Conservation (phyloP, 2,888 invertebrate genomes). For the Tetrapedia diversipes region DNA sequence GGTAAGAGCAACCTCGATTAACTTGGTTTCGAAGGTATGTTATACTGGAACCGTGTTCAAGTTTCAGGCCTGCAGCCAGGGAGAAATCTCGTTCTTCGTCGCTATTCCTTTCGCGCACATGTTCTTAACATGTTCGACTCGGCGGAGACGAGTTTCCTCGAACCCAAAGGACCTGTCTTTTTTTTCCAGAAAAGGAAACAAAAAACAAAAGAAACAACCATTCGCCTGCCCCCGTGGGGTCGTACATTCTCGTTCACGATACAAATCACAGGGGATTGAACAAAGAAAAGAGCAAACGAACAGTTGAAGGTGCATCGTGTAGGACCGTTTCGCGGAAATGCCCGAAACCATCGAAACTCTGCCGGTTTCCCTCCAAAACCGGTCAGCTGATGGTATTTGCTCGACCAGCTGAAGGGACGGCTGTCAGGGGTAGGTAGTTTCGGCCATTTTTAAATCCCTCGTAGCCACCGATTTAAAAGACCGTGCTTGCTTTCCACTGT, state of each 20-base stretch:
- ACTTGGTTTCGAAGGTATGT: too few species aligned
- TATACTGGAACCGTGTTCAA: too few species aligned
- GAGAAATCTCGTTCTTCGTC: background rate
- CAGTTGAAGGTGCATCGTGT: background rate
- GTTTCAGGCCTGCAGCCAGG: too few species aligned
- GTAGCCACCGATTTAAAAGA: slow-evolving; percentile 76
- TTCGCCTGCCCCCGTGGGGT: too few species aligned
- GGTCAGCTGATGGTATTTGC: slow-evolving; percentile 66
- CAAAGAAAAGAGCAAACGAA: too few species aligned
- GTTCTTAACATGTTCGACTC: background rate
- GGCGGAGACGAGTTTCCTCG: background rate
- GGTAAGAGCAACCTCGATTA: too few species aligned
- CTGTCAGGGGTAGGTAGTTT: slow-evolving; percentile 47
- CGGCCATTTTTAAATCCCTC: slow-evolving; percentile 80
- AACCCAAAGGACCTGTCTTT: background rate
- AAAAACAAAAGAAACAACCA: too few species aligned
- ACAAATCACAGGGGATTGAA: background rate
- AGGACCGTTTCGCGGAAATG: slow-evolving; percentile 6
- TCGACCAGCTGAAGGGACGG: slow-evolving; percentile 62
- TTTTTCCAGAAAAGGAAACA: background rate
- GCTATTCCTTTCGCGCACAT: background rate
- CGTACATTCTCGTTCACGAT: background rate
- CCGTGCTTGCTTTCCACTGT: slow-evolving; percentile 60
- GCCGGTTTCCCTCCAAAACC: slow-evolving; percentile 69
- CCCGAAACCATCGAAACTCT: background rate